Evolutionary conservation across 2,113 vertebrate genomes (phyloP).

Genomic region (Prochilodus magdalenae): DNA sequence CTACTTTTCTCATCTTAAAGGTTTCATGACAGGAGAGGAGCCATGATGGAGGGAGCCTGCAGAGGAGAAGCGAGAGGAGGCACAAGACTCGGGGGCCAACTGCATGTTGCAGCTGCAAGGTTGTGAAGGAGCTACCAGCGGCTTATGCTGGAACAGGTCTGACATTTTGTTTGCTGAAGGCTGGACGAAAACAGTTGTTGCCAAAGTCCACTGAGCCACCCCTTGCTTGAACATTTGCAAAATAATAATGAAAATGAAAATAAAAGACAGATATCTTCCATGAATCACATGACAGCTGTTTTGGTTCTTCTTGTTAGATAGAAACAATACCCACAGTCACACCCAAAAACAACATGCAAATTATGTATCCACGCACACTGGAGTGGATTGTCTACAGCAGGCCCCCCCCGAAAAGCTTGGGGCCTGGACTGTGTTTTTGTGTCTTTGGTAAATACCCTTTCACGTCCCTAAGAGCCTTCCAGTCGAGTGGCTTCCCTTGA

Average conservation of each 20-base stretch:
- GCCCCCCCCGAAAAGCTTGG: slow-evolving; percentile 4
- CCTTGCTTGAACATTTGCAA: slow-evolving; percentile 19
- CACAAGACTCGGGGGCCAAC: background rate
- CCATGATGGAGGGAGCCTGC: background rate
- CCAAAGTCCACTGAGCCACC: slow-evolving; percentile 3
- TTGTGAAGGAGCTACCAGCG: slow-evolving; percentile 13
- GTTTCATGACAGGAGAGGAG: slow-evolving; percentile 21
- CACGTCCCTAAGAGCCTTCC: background rate
- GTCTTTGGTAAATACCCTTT: slow-evolving; percentile 26
- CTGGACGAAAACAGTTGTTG: slow-evolving; percentile 4
- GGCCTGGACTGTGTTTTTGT: slow-evolving; percentile 5
- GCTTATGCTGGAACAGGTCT: slow-evolving; percentile 51
- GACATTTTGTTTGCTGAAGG: background rate
- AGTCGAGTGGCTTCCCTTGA: slow-evolving; percentile 33
- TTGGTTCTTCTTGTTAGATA: too few species aligned
- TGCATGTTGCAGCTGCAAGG: background rate
- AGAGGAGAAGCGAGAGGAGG: slow-evolving; percentile 18
- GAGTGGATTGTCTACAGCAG: background rate
- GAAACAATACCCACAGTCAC: too few species aligned
- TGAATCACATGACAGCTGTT: slow-evolving; percentile 31
- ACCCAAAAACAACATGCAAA: background rate
- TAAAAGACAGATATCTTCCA: slow-evolving; percentile 35
- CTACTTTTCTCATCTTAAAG: slow-evolving; percentile 30
- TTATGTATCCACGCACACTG: background rate
- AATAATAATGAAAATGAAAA: slow-evolving; percentile 39